Conservation (phyloP, 2,797 vertebrate species). For the Leuciscus waleckii region DNA sequence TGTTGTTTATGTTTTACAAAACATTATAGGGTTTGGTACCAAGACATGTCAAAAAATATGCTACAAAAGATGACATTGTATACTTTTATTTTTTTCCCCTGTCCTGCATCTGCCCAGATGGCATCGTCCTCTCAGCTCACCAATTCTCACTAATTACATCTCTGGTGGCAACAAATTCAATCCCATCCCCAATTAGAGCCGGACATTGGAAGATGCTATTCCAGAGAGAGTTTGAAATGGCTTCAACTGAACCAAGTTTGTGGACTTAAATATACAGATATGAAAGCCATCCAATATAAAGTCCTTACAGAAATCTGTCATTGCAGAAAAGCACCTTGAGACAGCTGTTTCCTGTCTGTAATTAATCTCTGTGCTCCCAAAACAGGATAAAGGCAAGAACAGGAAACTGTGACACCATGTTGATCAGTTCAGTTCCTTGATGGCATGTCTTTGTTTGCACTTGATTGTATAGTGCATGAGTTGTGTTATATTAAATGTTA, state of each 20-base stretch:
- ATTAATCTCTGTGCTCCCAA: slow-evolving; percentile 18
- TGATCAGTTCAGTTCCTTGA: slow-evolving; percentile 1
- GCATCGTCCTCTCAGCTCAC: not conserved
- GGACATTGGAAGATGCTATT: slow-evolving; percentile 11
- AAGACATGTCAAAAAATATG: not conserved
- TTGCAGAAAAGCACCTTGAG: slow-evolving; percentile 28
- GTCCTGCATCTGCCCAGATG: slow-evolving; percentile 27
- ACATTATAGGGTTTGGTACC: not conserved
- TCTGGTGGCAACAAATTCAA: slow-evolving; percentile 3
- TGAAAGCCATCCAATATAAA: not conserved
- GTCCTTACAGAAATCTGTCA: slow-evolving; percentile 23
- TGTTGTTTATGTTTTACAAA: slow-evolving; percentile 7
- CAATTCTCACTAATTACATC: slow-evolving; percentile 7
- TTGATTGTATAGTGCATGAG: not conserved
- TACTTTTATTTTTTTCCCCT: not conserved
- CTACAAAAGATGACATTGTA: slow-evolving; percentile 11
- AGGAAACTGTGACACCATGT: slow-evolving; percentile 8
- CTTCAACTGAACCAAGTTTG: not conserved
- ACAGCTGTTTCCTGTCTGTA: slow-evolving; percentile 39
- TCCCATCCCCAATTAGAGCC: not conserved
- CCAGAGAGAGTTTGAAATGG: slow-evolving; percentile 6
- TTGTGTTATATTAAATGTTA: not conserved
- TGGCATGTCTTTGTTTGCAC: not conserved
- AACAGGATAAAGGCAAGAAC: slow-evolving; percentile 39
- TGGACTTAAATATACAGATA: not conserved